Evolutionary conservation across 2,113 vertebrate genomes (phyloP).

Genomic region (Ellobius talpinus): DNA sequence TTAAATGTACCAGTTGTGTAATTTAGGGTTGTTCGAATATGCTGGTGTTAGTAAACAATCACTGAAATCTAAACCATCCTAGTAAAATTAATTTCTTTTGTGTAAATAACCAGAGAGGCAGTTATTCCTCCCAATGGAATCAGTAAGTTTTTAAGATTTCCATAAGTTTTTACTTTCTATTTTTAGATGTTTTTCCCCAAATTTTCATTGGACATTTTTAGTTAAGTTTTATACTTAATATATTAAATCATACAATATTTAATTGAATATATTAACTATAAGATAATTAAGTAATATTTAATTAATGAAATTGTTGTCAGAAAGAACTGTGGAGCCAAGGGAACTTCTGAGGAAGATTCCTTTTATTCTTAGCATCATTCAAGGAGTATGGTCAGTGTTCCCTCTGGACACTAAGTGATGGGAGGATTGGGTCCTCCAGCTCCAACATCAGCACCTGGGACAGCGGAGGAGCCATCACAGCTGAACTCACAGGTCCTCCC

Average conservation of each 20-base stretch:
- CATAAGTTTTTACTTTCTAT: not conserved
- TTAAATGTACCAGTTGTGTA: not conserved
- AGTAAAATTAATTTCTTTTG: slow-evolving; percentile 23
- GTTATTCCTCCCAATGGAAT: not conserved
- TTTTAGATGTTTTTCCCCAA: not conserved
- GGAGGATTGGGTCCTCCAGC: not conserved
- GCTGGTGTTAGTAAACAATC: not conserved
- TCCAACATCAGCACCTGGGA: not conserved
- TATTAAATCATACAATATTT: not conserved
- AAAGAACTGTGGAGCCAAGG: not conserved
- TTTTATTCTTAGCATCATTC: not conserved
- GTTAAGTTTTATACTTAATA: not conserved
- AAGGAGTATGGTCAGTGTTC: not conserved
- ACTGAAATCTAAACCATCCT: not conserved
- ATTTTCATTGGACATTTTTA: not conserved
- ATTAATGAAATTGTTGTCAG: not conserved
- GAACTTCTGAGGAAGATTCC: not conserved
- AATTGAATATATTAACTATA: not conserved
- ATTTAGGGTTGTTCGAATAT: not conserved
- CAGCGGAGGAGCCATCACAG: not conserved
- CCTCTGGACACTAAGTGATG: not conserved
- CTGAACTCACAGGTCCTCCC: not conserved
- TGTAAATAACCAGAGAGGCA: not conserved
- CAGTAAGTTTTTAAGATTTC: not conserved
- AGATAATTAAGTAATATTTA: not conserved